Conservation (phyloP, 2,888 invertebrate genomes). For the Diarsia rubi region DNA sequence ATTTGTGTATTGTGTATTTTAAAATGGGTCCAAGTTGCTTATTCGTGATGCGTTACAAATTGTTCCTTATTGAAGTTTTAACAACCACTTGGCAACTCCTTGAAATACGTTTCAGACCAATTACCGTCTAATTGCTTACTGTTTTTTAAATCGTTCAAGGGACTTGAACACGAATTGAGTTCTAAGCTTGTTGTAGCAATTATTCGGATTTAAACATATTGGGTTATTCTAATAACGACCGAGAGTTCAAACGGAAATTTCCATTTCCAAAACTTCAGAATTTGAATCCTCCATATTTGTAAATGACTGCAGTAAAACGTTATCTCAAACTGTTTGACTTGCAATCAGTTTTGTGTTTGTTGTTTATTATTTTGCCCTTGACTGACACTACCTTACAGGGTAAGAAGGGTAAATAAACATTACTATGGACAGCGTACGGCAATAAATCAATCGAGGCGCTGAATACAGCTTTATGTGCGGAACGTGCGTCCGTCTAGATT, state of each 20-base stretch:
- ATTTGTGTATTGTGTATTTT: constrained; percentile 61
- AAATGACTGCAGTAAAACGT: constrained; percentile 9
- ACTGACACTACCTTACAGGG: constrained; percentile 53
- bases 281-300: neutral
- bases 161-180: neutral
- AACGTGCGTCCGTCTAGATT: constrained; percentile 77
- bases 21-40: constrained; percentile 59
- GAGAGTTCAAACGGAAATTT: neutral
- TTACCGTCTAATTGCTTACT: constrained; percentile 33
- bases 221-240: neutral
- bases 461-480: constrained; percentile 80
- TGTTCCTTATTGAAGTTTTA: constrained; percentile 48
- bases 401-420: constrained; percentile 76
- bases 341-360: constrained; percentile 35
- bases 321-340: constrained; percentile 40
- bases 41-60: constrained; percentile 64
- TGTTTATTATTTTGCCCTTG: constrained; percentile 57
- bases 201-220: neutral
- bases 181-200: neutral
- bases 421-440: constrained; percentile 82
- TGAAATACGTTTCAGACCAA: constrained; percentile 41
- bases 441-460: constrained; percentile 85
- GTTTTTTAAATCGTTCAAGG: constrained; percentile 12
- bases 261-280: constrained; percentile 2
- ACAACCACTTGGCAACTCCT: constrained; percentile 42